Conservation (phyloP, 2,797 vertebrate species). For the Crypturellus tataupa region DNA sequence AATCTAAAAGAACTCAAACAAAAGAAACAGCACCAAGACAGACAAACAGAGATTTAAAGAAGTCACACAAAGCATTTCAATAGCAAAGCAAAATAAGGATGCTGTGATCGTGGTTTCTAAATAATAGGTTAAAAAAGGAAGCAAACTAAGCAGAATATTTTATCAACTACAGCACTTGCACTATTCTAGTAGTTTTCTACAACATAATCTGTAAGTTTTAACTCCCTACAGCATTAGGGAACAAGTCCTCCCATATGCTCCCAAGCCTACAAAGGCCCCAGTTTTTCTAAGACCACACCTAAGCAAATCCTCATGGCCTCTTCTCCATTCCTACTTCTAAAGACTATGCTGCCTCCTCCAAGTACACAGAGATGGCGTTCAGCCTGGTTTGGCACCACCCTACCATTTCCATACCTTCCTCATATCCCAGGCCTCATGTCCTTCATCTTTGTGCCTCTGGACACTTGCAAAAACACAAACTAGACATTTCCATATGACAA, state of each 20-base stretch:
- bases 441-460: not conserved
- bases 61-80: not conserved
- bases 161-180: rapidly evolving
- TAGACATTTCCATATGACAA: not conserved
- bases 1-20: not conserved
- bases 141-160: not conserved
- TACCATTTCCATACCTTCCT: not conserved
- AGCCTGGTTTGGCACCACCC: not conserved
- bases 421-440: not conserved
- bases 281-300: not conserved
- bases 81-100: not conserved
- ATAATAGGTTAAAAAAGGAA: not conserved
- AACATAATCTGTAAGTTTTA: not conserved
- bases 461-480: not conserved
- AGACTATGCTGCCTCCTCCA: not conserved
- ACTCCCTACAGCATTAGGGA: not conserved
- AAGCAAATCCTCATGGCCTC: not conserved
- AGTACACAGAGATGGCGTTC: not conserved
- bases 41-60: not conserved
- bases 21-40: not conserved
- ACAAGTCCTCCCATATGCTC: not conserved
- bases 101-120: not conserved
- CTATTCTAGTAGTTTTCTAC: rapidly evolving
- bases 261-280: not conserved
- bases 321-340: not conserved